Conservation (phyloP, 53 echinoderm and acorn worm species). For the Arbacia lixula region DNA sequence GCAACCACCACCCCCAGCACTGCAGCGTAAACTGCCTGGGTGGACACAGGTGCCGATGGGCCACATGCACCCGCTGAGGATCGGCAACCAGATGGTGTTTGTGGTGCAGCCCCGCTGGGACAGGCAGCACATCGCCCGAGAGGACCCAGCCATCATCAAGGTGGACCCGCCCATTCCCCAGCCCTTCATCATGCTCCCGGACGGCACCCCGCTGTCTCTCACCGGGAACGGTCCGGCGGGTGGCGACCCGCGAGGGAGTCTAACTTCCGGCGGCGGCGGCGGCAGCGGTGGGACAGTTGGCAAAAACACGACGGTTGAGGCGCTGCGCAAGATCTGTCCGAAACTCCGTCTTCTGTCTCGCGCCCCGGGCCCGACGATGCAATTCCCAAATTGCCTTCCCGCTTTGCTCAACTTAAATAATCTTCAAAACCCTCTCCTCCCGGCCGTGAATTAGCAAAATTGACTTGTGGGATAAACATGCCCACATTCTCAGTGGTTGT, state of each 20-base stretch:
- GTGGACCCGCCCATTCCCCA: constrained; percentile 8
- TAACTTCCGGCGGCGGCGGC: not conserved
- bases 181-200: constrained; percentile 18
- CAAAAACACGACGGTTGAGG: no score
- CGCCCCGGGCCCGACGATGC: no score
- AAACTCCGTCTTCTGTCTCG: no score
- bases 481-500: not conserved
- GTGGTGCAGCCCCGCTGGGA: not conserved
- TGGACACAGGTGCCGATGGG: constrained; percentile 23
- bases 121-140: constrained; percentile 24
- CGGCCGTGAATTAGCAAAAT: no score
- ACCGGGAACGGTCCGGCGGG: not conserved
- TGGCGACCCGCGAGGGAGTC: not conserved
- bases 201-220: not conserved
- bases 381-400: no score
- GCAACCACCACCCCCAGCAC: not conserved
- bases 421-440: no score
- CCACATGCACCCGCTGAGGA: not conserved
- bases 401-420: no score
- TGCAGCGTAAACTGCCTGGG: not conserved
- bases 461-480: no score
- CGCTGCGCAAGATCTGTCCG: no score
- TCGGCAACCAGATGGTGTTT: constrained; percentile 20
- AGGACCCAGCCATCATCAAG: constrained; percentile 26
- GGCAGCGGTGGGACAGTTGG: no score